A percentile compares a stretch with the other conserved stretches of the same genome.
These are phyloP conservation scores for Cygnus olor DNA, from an alignment of 2,797 vertebrate species.

Conservation along the genomic window DNA sequence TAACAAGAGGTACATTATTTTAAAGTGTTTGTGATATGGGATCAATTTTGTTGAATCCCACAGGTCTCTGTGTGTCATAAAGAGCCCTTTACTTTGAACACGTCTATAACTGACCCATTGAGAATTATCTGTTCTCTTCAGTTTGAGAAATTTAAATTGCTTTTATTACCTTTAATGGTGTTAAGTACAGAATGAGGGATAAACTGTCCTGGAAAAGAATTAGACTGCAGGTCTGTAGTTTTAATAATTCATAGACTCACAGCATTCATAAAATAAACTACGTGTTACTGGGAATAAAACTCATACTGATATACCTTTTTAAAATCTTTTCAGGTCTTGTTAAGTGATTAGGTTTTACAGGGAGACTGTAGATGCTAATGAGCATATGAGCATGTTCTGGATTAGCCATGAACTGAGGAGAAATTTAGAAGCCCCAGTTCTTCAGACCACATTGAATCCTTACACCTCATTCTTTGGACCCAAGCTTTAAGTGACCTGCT, in stretches of 20 bases:
- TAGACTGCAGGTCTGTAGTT: background rate
- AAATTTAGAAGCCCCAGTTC: background rate
- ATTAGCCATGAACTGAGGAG: background rate
- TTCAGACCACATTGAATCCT: background rate
- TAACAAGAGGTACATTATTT: constrained; percentile 66
- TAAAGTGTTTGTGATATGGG: constrained; percentile 65
- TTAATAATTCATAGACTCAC: background rate
- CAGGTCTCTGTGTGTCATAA: constrained; percentile 53
- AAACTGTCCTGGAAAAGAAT: constrained; percentile 38
- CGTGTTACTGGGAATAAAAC: background rate
- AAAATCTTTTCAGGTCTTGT: background rate
- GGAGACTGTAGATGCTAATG: background rate
- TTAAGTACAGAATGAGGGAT: constrained; percentile 23
- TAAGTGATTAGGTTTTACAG: background rate
- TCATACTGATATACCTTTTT: background rate
- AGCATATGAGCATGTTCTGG: background rate
- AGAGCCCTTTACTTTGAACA: constrained; percentile 52
- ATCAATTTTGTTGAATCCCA: constrained; percentile 64
- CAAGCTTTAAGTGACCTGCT: background rate
- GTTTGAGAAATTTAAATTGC: constrained; percentile 55
- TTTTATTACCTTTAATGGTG: constrained; percentile 53
- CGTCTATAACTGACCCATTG: constrained; percentile 52
- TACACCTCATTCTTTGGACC: background rate
- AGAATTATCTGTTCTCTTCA: constrained; percentile 60
- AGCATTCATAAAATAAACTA: background rate